Evolutionary conservation across 2,113 vertebrate genomes (phyloP).

Genomic region (Thalassoma bifasciatum): DNA sequence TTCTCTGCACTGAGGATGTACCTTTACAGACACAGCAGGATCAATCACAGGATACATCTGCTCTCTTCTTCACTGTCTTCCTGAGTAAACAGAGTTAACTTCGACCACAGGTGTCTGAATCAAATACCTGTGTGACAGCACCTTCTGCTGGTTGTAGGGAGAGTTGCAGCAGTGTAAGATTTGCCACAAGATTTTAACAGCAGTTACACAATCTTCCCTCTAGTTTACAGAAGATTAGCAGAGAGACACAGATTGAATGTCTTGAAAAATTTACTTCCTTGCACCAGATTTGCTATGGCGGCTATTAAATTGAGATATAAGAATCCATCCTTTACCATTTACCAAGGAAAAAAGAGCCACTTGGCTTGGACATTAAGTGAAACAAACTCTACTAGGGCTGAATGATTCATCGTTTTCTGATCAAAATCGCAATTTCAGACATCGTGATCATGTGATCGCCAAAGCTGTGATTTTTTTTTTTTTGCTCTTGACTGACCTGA

Average conservation of each 20-base stretch:
- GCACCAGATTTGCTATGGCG: no score
- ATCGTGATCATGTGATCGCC: no score
- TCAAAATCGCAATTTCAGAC: no score
- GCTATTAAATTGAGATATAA: no score
- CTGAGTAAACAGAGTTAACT: background rate
- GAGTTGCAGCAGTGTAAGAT: slow-evolving; percentile 44
- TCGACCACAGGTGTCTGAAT: slow-evolving; percentile 4
- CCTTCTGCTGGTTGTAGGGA: slow-evolving; percentile 69
- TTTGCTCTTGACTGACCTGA: no score
- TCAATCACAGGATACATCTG: background rate
- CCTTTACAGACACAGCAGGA: background rate
- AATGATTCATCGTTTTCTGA: no score
- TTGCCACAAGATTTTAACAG: background rate
- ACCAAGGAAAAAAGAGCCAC: no score
- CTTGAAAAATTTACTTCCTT: background rate
- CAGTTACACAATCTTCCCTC: background rate
- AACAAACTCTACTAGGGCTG: no score
- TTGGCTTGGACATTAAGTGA: no score
- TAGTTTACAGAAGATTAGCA: background rate
- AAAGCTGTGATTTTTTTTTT: no score
- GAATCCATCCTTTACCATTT: no score
- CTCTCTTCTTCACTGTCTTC: background rate
- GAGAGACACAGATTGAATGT: background rate
- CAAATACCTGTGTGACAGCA: slow-evolving; percentile 66
- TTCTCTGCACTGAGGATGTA: background rate